Base-by-base conservation (phyloP, 2,888 invertebrate genomes). In the Melanargia galathea region DNA sequence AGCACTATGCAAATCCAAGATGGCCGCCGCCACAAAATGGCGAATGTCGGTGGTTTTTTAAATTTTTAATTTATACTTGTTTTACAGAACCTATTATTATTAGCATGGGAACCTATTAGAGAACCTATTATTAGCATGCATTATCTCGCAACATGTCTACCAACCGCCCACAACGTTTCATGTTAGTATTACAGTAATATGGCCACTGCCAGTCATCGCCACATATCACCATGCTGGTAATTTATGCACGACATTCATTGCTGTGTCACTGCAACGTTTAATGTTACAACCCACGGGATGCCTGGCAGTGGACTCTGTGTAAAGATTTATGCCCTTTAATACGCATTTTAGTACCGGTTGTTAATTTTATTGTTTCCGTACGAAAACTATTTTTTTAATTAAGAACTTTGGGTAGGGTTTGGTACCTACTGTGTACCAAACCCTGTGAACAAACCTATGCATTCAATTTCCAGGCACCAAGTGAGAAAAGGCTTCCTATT, bases 221-320 rank as follows among this genome's bases (percentile, higher is more conserved):
- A 69, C 73, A 70, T 72, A 73, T 73, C 73, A 73, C 69, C 68
- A 63, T 51, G 66, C 66, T 65, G 43, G 67, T 73, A 72, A 76
- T 75, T 75, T 75, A 76, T 75, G 69, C 60, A 64, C 65, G 72
- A 73, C 73, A 71, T 75, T 74, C 74, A 76, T 76, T 75, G 75
- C 74, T 66, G 75, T 69, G 75, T 73, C 73, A 73, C 70, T 69
- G 71, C 71, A 59, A 66, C 69, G 69, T 69, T 71, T 69, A 74
- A 73, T 71, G 70, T 72, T 66, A 71, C 71, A 60, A 65, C 68
- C 71, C 66, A n/a, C 63, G 70, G 66, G 68, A 69, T 64, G 63
- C 66, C 67, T 66, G 63, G 70, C 71, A 70, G 67, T 72, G 70
- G 66, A 70, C n/a, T 66, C 71, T 62, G 66, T 64, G 64, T 66